Percentiles rank a stretch among this genome's conserved stretches.
These are phyloP conservation scores for Drosophila flavopinicola DNA, from an alignment of 2,888 invertebrate genomes.

Conservation along the genomic window DNA sequence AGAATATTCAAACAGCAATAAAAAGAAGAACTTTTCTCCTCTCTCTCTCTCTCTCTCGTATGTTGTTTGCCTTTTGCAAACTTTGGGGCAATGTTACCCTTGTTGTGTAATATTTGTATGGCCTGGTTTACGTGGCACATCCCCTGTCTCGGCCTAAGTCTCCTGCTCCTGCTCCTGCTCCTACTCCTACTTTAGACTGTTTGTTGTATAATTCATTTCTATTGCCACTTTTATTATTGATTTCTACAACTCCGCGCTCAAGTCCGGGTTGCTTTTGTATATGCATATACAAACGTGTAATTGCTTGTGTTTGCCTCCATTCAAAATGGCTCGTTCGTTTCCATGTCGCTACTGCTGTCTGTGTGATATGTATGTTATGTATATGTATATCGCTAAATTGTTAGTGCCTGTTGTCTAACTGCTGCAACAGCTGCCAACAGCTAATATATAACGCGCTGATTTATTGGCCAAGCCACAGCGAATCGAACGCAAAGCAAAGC, in stretches of 20 bases:
- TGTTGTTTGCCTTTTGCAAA: conserved; percentile 13
- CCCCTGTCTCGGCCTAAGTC: too few species aligned
- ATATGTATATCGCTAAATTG: conserved; percentile 16
- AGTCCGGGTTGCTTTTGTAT: conserved; percentile 21
- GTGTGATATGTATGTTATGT: conserved; percentile 46
- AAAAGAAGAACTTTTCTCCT: conserved; percentile 33
- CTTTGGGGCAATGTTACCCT: conserved; percentile 70
- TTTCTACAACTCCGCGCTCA: conserved; percentile 42
- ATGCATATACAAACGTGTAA: conserved; percentile 43
- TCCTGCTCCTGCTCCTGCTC: neutral
- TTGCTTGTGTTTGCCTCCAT: conserved; percentile 43
- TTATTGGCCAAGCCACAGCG: conserved; percentile 37
- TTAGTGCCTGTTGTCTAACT: conserved; percentile 20
- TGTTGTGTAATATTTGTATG: conserved; percentile 66
- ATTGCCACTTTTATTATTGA: conserved; percentile 66
- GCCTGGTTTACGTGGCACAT: conserved; percentile 59
- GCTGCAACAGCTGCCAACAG: conserved; percentile 39
- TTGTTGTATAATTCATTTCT: conserved; percentile 55
- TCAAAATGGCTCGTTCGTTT: conserved; percentile 36
- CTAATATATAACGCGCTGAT: conserved; percentile 41
- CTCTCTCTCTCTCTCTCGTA: too few species aligned
- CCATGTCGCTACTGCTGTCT: conserved; percentile 17
- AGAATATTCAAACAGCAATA: conserved; percentile 29
- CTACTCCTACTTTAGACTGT: conserved; percentile 12
- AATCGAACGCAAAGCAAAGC: conserved; percentile 12